Evolutionary conservation across 2,113 vertebrate species (phyloP).

Genomic region (Thryonomys swinderianus): DNA sequence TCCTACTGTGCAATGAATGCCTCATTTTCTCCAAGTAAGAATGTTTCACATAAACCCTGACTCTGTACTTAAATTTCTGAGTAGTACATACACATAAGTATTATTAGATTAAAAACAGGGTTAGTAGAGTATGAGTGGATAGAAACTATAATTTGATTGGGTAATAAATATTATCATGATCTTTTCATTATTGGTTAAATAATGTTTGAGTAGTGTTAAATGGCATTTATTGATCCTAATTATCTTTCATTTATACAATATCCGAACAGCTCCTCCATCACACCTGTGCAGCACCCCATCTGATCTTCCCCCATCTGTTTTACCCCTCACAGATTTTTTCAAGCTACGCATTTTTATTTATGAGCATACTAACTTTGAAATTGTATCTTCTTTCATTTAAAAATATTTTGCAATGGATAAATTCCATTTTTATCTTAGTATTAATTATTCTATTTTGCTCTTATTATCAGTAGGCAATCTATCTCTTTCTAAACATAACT

Average conservation of each 20-base stretch:
- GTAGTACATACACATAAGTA: not conserved
- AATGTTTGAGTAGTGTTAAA: conserved; percentile 46
- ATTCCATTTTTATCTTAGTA: conserved; percentile 3
- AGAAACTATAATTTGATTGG: conserved; percentile 62
- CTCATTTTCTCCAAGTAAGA: conserved; percentile 15
- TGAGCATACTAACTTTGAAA: conserved; percentile 47
- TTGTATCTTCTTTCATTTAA: conserved; percentile 15
- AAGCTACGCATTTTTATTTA: conserved; percentile 53
- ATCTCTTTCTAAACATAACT: conserved; percentile 36
- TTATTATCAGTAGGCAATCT: not conserved
- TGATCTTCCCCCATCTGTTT: not conserved
- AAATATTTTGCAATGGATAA: not conserved
- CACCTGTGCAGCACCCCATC: not conserved
- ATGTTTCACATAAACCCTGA: not conserved
- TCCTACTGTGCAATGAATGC: conserved; percentile 7
- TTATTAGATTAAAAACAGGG: not conserved
- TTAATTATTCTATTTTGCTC: conserved; percentile 22
- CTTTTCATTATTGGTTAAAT: conserved; percentile 64
- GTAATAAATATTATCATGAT: conserved; percentile 43
- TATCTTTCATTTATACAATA: conserved; percentile 21
- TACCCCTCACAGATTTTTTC: conserved; percentile 30
- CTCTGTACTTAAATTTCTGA: conserved; percentile 35
- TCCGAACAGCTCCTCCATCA: not conserved
- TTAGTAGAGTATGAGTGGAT: conserved; percentile 16
- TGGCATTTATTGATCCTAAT: conserved; percentile 44